phyloP scores from a whole-genome alignment of 2,888 invertebrate genomes.

The Ommatoiulus sabulosus region DNA sequence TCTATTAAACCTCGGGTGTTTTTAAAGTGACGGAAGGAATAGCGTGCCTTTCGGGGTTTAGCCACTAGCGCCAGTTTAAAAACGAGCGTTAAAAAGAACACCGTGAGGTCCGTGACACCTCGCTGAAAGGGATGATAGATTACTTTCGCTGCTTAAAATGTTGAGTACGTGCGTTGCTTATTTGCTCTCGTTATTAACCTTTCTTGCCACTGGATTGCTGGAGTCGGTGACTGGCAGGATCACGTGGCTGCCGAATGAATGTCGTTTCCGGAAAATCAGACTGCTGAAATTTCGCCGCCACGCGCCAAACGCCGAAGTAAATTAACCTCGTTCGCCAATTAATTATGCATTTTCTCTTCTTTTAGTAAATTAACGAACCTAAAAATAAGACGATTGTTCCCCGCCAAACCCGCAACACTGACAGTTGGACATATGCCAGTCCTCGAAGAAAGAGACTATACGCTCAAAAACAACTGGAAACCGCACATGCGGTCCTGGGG shows the following conservation, averaged over 20 bases:
- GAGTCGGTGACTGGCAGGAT: neutral
- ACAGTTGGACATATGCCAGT: neutral
- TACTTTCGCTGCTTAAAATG: slow-evolving; percentile 29
- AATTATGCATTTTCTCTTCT: neutral
- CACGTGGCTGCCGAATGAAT: neutral
- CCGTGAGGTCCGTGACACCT: slow-evolving; percentile 39
- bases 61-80: neutral
- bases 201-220: slow-evolving; percentile 32
- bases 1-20: neutral
- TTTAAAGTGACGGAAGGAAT: neutral
- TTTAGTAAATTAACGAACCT: neutral
- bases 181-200: slow-evolving; percentile 53
- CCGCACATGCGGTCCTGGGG: neutral
- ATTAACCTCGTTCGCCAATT: slow-evolving; percentile 13
- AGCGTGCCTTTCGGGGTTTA: neutral
- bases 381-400: neutral
- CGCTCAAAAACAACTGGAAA: neutral
- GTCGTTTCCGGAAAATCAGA: slow-evolving; percentile 6
- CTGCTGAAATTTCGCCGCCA: neutral
- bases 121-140: slow-evolving; percentile 34
- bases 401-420: neutral
- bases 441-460: neutral
- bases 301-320: neutral
- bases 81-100: neutral
- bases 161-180: slow-evolving; percentile 31